These are phyloP conservation scores for Polyommatus iphigenia DNA, from an alignment of 2,888 invertebrate genomes.

Conservation along the genomic window DNA sequence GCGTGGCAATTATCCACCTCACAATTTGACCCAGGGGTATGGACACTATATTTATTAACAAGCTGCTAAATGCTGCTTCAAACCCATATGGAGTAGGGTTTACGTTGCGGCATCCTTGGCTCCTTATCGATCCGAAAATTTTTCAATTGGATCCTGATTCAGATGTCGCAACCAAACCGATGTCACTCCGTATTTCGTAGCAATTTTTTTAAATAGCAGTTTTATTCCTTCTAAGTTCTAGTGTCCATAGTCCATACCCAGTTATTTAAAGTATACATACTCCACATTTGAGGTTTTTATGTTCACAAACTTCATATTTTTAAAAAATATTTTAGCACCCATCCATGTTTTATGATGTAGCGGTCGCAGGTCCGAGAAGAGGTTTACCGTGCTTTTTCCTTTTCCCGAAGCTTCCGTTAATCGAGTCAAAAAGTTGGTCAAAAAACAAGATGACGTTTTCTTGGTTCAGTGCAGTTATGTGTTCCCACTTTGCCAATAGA, in stretches of 20 bases:
- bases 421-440: conserved; percentile 38
- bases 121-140: too few relatives aligned
- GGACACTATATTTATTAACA: too few relatives aligned
- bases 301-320: conserved; percentile 39
- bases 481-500: not conserved
- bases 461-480: not conserved
- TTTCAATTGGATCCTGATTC: conserved; percentile 45
- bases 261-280: conserved; percentile 39
- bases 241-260: conserved; percentile 43
- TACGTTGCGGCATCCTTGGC: too few relatives aligned
- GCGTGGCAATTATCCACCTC: too few relatives aligned
- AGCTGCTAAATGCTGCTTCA: too few relatives aligned
- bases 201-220: conserved; percentile 32
- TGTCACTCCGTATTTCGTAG: conserved; percentile 35
- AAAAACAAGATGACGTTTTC: conserved; percentile 35
- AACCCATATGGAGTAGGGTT: too few relatives aligned
- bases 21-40: too few relatives aligned
- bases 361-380: conserved; percentile 37
- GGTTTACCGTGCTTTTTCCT: conserved; percentile 34
- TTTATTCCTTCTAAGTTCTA: conserved; percentile 33
- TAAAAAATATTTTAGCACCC: conserved; percentile 30
- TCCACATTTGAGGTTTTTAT: conserved; percentile 3
- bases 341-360: conserved; percentile 35
- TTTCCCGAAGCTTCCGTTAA: conserved; percentile 38
- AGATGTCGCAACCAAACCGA: conserved; percentile 45